Conservation (phyloP, 2,888 invertebrate genomes). For the Megastigmus dorsalis region DNA sequence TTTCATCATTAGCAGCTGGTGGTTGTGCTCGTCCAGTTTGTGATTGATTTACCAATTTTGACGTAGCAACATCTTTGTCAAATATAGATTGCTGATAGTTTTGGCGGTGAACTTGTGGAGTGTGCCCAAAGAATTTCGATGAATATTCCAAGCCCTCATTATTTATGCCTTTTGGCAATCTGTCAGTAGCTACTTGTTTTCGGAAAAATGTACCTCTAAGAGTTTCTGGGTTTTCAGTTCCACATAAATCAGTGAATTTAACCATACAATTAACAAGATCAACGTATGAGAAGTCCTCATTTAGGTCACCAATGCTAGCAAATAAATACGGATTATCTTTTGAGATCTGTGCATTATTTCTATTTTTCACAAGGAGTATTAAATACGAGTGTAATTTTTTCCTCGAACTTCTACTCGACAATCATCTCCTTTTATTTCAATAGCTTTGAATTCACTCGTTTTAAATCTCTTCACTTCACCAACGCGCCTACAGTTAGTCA, state of each 20-base stretch:
- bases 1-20: no score
- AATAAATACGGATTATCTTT: conserved; percentile 41
- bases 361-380: not conserved
- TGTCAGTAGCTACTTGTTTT: conserved; percentile 46
- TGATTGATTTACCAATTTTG: not conserved
- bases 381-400: not conserved
- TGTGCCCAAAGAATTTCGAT: conserved; percentile 33
- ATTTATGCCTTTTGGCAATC: conserved; percentile 4
- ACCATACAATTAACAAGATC: conserved; percentile 24
- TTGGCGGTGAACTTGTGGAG: conserved; percentile 29
- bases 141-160: conserved; percentile 13
- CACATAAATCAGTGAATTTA: conserved; percentile 7
- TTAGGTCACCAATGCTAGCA: not conserved
- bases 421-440: conserved; percentile 1
- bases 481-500: conserved; percentile 47
- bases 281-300: not conserved
- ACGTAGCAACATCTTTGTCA: not conserved
- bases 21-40: not conserved
- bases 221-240: conserved; percentile 12
- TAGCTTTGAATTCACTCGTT: not conserved
- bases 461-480: conserved; percentile 27
- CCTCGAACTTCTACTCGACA: conserved; percentile 3
- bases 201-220: conserved; percentile 31
- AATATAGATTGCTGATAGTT: conserved; percentile 25
- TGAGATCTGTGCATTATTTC: not conserved